These are phyloP conservation scores for Cheiracanthium punctorium DNA, from an alignment of 2,888 invertebrate genomes.

Conservation along the genomic window DNA sequence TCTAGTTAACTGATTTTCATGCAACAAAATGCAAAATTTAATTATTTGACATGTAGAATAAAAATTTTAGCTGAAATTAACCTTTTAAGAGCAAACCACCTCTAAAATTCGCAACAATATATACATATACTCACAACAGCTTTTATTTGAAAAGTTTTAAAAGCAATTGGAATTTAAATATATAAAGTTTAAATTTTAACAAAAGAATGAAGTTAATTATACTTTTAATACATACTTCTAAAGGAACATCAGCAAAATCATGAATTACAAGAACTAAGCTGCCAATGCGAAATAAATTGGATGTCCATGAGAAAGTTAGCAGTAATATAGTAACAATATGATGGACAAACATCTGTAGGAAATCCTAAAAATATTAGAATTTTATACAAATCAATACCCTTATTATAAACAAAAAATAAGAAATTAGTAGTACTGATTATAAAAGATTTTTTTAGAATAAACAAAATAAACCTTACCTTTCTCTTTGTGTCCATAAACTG, in stretches of 20 bases:
- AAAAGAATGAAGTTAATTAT: no score
- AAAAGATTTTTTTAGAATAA: no score
- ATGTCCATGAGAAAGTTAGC: conserved; percentile 94
- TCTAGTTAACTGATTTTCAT: no score
- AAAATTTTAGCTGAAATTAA: no score
- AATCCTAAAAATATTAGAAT: conserved; percentile 77
- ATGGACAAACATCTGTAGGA: conserved; percentile 99
- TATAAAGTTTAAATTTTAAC: no score
- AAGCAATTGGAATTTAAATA: no score
- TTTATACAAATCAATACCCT: background rate
- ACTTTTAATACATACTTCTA: conserved; percentile 84
- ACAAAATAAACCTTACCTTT: conserved; percentile 77
- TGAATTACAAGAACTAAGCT: conserved; percentile 90
- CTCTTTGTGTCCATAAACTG: conserved; percentile 95
- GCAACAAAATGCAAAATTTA: no score
- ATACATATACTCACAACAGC: no score
- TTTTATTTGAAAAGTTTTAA: no score
- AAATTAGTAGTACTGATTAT: background rate
- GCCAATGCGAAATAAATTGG: conserved; percentile 92
- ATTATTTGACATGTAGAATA: no score
- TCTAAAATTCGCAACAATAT: no score
- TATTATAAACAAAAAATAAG: background rate
- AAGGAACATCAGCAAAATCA: conserved; percentile 91
- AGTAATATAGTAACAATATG: conserved; percentile 94
- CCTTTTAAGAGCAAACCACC: no score